Conservation (phyloP, 2,888 invertebrate species). For the Yponomeuta cagnagella region DNA sequence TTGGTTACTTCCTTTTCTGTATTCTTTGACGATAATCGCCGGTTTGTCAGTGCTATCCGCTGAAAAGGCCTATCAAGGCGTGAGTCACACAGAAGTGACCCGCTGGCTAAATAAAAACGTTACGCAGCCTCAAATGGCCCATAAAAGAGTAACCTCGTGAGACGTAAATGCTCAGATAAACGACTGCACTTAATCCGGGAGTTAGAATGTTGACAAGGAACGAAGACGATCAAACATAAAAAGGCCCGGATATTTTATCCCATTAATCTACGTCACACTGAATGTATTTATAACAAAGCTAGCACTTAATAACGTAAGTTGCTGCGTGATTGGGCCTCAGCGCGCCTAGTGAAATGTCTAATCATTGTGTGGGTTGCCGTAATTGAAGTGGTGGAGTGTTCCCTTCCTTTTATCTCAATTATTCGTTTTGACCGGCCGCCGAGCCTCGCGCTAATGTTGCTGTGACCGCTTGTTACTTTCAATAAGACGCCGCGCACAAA, state of each 20-base stretch:
- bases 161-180: slow-evolving; percentile 64
- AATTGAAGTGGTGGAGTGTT: slow-evolving; percentile 65
- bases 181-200: slow-evolving; percentile 67
- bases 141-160: slow-evolving; percentile 54
- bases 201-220: slow-evolving; percentile 69
- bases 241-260: slow-evolving; percentile 54
- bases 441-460: slow-evolving; percentile 57
- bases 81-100: slow-evolving; percentile 38
- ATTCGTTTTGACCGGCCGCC: slow-evolving; percentile 56
- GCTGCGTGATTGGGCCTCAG: slow-evolving; percentile 49
- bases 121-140: slow-evolving; percentile 36
- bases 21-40: not conserved
- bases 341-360: slow-evolving; percentile 63
- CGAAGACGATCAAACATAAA: slow-evolving; percentile 62
- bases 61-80: not conserved
- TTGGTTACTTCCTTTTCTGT: not conserved
- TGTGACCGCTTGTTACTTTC: slow-evolving; percentile 68
- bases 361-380: slow-evolving; percentile 70
- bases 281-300: slow-evolving; percentile 71
- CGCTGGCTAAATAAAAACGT: slow-evolving; percentile 50
- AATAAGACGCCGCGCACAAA: slow-evolving; percentile 52
- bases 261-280: slow-evolving; percentile 67
- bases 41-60: not conserved
- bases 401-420: slow-evolving; percentile 70
- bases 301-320: slow-evolving; percentile 67